phyloP scores from a whole-genome alignment of 2,113 vertebrate genomes.

The Rhinoptilus africanus region DNA sequence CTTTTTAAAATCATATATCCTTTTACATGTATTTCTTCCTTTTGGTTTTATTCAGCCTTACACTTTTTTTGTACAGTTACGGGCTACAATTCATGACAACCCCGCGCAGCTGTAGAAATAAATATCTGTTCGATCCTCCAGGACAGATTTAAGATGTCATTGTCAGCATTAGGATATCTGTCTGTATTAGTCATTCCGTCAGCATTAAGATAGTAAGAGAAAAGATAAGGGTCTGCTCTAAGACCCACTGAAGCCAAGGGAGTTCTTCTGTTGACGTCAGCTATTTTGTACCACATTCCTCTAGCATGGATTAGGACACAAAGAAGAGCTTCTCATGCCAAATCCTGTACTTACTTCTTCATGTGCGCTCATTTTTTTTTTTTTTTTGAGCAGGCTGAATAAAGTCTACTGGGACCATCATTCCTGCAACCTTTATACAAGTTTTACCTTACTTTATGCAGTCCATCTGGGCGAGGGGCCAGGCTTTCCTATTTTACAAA shows the following conservation, averaged over 20 bases:
- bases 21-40: background rate
- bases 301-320: background rate
- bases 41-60: background rate
- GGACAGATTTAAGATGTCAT: constrained; percentile 24
- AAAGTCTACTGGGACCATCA: background rate
- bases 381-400: background rate
- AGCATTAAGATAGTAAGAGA: background rate
- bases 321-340: background rate
- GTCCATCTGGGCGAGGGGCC: background rate
- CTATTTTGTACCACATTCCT: background rate
- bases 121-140: background rate
- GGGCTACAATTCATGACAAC: background rate
- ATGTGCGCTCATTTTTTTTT: background rate
- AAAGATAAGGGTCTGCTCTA: background rate
- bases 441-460: background rate
- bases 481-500: background rate
- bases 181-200: background rate
- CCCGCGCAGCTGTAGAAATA: background rate
- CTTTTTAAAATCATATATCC: background rate
- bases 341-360: background rate
- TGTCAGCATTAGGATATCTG: constrained; percentile 18
- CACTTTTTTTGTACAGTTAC: background rate
- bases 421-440: background rate
- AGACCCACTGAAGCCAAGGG: background rate
- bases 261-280: background rate